Conservation (phyloP, 2,797 vertebrate species). For the Artibeus jamaicensis region DNA sequence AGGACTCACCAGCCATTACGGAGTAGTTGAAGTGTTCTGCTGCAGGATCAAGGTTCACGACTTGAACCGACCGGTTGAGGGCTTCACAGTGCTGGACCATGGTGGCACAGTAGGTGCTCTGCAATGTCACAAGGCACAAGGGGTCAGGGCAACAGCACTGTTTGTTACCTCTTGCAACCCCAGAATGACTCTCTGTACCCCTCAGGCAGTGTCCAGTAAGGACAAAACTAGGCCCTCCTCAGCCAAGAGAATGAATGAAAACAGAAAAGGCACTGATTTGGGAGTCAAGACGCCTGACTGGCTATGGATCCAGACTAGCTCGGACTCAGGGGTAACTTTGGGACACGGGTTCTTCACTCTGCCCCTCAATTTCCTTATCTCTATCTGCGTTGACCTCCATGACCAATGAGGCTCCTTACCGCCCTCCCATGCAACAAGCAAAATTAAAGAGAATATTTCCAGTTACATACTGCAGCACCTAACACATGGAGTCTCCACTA, state of each 20-base stretch:
- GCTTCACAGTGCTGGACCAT: constrained; percentile 92
- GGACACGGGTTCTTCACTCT: neutral
- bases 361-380: neutral
- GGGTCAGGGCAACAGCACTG: neutral
- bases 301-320: neutral
- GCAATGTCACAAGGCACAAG: constrained; percentile 43
- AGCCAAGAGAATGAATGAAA: neutral
- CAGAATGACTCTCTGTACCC: neutral
- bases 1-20: constrained; percentile 92
- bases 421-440: neutral
- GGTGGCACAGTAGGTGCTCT: constrained; percentile 98
- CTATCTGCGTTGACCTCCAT: neutral
- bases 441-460: neutral
- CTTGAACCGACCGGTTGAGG: constrained; percentile 92
- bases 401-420: neutral
- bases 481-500: neutral
- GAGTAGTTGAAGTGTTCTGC: constrained; percentile 94
- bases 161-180: neutral
- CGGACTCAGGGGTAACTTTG: neutral
- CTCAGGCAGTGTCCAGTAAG: neutral
- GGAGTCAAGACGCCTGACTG: neutral
- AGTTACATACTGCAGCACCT: neutral
- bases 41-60: constrained; percentile 96
- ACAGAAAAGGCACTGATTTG: neutral
- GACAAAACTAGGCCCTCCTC: neutral